phyloP scores from a whole-genome alignment of 2,797 vertebrate genomes.

The Galaxias olidus region DNA sequence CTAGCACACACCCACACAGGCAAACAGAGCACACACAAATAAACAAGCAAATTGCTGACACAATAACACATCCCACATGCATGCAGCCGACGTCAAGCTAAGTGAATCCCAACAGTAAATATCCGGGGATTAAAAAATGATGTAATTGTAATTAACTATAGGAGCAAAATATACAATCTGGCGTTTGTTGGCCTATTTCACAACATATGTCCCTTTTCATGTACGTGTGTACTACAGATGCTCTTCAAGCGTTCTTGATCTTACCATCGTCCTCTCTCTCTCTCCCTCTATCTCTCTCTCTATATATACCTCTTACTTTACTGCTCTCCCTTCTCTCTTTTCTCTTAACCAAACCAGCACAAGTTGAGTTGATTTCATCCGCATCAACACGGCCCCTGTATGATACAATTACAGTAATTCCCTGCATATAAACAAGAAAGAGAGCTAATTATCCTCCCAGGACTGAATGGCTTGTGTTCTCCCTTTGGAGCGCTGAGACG shows the following conservation, averaged over 20 bases:
- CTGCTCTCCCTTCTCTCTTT: background rate
- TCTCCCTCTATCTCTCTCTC: background rate
- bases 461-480: conserved; percentile 34
- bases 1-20: background rate
- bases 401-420: conserved; percentile 49
- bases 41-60: conserved; percentile 3
- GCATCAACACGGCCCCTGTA: conserved; percentile 21
- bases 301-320: no score
- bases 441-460: conserved; percentile 47
- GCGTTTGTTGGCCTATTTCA: background rate
- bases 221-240: background rate
- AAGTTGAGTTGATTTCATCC: conserved; percentile 21
- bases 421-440: conserved; percentile 25
- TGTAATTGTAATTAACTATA: background rate
- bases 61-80: background rate
- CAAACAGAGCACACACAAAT: background rate
- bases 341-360: conserved; percentile 6
- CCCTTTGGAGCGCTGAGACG: conserved; percentile 31
- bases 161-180: background rate
- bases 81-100: background rate
- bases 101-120: conserved; percentile 8
- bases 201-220: background rate
- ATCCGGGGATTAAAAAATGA: conserved; percentile 2
- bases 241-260: background rate
- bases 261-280: background rate